Evolutionary conservation across 2,797 vertebrate genomes (phyloP), one percentile per base, ranked within the genome.

Genomic region (Brotogeris chrysoptera): DNA sequence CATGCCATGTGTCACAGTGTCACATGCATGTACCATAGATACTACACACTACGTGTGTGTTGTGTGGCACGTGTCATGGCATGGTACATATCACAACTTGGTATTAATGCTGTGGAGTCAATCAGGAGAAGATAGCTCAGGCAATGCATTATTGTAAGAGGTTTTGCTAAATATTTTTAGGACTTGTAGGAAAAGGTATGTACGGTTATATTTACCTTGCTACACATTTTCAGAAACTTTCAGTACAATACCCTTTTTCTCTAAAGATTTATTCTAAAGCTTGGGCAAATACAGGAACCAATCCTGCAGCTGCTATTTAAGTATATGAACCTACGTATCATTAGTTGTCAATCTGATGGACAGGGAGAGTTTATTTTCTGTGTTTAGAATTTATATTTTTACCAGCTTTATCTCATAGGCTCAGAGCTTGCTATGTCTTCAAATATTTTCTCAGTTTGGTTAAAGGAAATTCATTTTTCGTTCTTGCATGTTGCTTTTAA

Each of bases 21-120:
- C 28, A 17, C 12, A 2, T 30, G 34, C n/a, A 36, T 20, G 17
- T 34, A 5, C 6, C 30, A 18, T 25, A n/a, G 16, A 9, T 47
- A 23, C 47, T 16, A 24, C 4, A 1, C 12, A 12, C 4, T 11
- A 38, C 7, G 0, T 47, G 59, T 60, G 2, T 63, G 0, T 30
- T 2, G 4, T 4, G 3, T 44, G 47, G 43, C 30, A 2, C 1
- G 10, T 16, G 10, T 36, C 4, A 5, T 59, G 18, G 15, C 0
- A 0, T n/a, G 23, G 27, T 7, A 36, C 1, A 0, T 28, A 21
- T 41, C 14, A 6, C 13, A 9, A 15, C n/a, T 52, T 72, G 8
- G 2, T 53, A 12, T 5, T 49, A 9, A 36, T 74, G 11, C 25
- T 59, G 38, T 55, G 43, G 8, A n/a, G 17, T 44, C 20, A 24